phyloP scores from a whole-genome alignment of 2,888 invertebrate species.

The Physocephala rufipes region DNA sequence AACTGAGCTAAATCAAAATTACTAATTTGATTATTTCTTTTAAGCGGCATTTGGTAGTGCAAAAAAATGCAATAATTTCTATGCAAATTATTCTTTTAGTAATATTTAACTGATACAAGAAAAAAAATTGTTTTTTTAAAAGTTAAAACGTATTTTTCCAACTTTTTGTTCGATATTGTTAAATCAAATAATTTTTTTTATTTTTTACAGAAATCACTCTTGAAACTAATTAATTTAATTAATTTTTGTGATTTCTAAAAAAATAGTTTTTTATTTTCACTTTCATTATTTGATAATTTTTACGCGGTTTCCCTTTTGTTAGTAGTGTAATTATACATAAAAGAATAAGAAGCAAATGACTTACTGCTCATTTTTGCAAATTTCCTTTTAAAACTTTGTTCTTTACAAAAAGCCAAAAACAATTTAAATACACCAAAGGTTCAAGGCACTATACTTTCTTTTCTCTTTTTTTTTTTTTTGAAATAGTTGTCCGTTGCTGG shows the following conservation, averaged over 20 bases:
- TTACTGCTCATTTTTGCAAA: conserved; percentile 56
- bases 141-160: too few species aligned
- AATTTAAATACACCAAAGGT: conserved; percentile 42
- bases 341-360: conserved; percentile 40
- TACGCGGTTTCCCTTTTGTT: too few species aligned
- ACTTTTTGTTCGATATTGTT: too few species aligned
- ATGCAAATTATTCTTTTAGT: conserved; percentile 15
- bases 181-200: conserved; percentile 4
- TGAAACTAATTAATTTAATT: neutral
- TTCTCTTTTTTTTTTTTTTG: neutral
- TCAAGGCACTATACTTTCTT: conserved; percentile 39
- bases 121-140: too few species aligned
- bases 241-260: conserved; percentile 31
- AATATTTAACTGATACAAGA: neutral
- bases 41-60: conserved; percentile 5
- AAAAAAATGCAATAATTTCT: conserved; percentile 12
- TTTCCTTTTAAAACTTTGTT: conserved; percentile 36
- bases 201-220: conserved; percentile 20
- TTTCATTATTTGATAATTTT: too few species aligned
- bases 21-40: conserved; percentile 5
- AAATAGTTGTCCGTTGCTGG: too few species aligned
- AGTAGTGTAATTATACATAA: neutral
- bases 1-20: too few species aligned
- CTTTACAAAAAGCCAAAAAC: conserved; percentile 42
- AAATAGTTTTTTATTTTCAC: neutral